A percentile compares a stretch with the other conserved stretches of the same genome.
Conservation (phyloP, 2,888 invertebrate species). For the Nomada fucata region DNA sequence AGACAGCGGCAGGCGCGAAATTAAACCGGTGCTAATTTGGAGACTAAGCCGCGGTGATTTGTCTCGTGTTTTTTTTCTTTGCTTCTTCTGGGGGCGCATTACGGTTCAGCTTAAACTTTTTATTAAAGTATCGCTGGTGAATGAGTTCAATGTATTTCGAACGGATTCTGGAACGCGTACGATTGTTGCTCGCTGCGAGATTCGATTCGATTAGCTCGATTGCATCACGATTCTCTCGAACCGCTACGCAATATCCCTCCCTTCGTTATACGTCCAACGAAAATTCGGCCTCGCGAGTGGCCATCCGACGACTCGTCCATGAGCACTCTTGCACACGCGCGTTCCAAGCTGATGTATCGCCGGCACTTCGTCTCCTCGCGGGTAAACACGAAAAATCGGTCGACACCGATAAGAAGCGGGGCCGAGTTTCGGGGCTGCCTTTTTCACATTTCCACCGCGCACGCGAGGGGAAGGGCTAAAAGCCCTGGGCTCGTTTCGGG, state of each 20-base stretch:
- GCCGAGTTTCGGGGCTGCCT: conserved; percentile 51
- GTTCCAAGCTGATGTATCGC: conserved; percentile 66
- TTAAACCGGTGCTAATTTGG: conserved; percentile 51
- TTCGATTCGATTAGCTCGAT: neutral
- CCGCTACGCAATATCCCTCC: neutral
- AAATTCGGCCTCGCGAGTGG: conserved; percentile 26
- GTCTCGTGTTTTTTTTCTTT: conserved; percentile 5
- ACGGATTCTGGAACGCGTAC: too few species aligned
- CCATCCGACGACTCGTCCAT: conserved; percentile 53
- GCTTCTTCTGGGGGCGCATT: neutral
- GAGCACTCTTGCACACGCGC: conserved; percentile 50
- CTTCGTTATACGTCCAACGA: conserved; percentile 11
- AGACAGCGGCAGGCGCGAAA: conserved; percentile 43
- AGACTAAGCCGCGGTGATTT: conserved; percentile 43
- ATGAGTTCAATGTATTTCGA: too few species aligned
- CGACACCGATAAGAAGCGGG: conserved; percentile 60
- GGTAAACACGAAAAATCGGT: conserved; percentile 73
- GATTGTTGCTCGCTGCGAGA: too few species aligned
- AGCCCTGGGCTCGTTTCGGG: conserved; percentile 42
- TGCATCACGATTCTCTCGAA: neutral
- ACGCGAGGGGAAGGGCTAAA: conserved; percentile 26
- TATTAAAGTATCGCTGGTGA: too few species aligned
- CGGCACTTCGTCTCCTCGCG: conserved; percentile 69
- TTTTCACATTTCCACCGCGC: conserved; percentile 53
- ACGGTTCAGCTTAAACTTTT: too few species aligned